Evolutionary conservation across 2,113 vertebrate species (phyloP).

Genomic region (Grammomys dolichurus): DNA sequence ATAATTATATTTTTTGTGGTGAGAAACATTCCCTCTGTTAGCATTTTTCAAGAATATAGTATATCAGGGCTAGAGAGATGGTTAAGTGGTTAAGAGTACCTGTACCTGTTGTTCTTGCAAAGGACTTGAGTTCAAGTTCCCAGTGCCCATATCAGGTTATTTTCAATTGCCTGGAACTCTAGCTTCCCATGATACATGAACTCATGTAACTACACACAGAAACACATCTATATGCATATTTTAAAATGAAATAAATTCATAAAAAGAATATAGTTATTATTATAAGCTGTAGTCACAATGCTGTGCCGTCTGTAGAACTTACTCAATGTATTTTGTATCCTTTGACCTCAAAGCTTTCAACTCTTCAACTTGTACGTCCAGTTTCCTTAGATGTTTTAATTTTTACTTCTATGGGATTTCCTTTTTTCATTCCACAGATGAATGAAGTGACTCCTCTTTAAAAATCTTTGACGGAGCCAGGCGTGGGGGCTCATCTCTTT

Average conservation of each 20-base stretch:
- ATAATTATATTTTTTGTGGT: slow-evolving; percentile 16
- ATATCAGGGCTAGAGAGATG: background rate
- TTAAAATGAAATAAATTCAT: background rate
- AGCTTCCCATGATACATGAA: too few relatives aligned
- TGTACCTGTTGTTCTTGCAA: background rate
- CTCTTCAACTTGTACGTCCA: background rate
- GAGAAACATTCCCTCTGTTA: background rate
- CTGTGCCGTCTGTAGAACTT: slow-evolving; percentile 5
- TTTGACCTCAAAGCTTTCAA: background rate
- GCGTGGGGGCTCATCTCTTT: background rate
- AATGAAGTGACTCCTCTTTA: background rate
- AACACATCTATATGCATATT: background rate
- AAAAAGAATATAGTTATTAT: background rate
- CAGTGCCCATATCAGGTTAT: too few relatives aligned
- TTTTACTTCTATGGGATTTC: background rate
- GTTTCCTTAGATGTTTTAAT: background rate
- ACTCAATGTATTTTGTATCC: background rate
- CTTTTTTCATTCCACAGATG: background rate
- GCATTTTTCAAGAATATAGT: background rate
- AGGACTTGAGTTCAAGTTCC: background rate
- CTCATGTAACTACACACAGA: too few relatives aligned
- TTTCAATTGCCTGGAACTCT: background rate
- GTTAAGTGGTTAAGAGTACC: background rate
- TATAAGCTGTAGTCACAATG: background rate
- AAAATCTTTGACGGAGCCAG: background rate